Percentiles rank a stretch among this genome's conserved stretches.
Evolutionary conservation across 1,140 invertebrate species (phyloP).

Genomic region (Charaxes varanes): DNA sequence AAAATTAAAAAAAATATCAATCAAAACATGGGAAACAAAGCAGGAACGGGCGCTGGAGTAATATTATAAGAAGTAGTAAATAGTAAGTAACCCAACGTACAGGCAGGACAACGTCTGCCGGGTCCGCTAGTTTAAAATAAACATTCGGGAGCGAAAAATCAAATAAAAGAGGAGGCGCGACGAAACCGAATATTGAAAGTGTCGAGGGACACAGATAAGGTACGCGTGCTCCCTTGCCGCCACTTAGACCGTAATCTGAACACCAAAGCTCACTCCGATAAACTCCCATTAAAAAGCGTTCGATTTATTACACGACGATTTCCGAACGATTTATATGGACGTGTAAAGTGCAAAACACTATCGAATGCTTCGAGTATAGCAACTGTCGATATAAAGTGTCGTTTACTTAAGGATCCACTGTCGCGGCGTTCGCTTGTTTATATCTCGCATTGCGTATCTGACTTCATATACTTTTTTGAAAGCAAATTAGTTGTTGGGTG

Average conservation of each 20-base stretch:
- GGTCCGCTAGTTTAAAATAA: slow-evolving; percentile 2
- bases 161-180: slow-evolving; percentile 48
- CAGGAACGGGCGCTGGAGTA: too few relatives aligned
- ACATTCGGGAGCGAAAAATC: slow-evolving; percentile 36
- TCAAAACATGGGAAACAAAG: too few relatives aligned
- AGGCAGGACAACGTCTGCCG: too few relatives aligned
- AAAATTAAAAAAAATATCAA: too few relatives aligned
- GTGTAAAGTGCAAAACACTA: slow-evolving; percentile 33
- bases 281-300: slow-evolving; percentile 72
- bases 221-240: slow-evolving; percentile 59
- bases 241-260: slow-evolving; percentile 70
- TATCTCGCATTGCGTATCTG: slow-evolving; percentile 7
- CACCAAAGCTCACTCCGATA: slow-evolving; percentile 70
- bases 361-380: slow-evolving; percentile 19
- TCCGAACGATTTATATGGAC: slow-evolving; percentile 60
- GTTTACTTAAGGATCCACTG: slow-evolving; percentile 20
- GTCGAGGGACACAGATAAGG: slow-evolving; percentile 66
- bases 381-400: slow-evolving; percentile 18
- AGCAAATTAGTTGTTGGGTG: too few relatives aligned
- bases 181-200: slow-evolving; percentile 72
- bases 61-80: too few relatives aligned
- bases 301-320: slow-evolving; percentile 72
- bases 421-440: slow-evolving; percentile 1
- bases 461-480: slow-evolving; percentile 1
- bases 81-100: too few relatives aligned